Evolutionary conservation across 1,140 invertebrate genomes (phyloP).

Genomic region (Drosophila virilis): DNA sequence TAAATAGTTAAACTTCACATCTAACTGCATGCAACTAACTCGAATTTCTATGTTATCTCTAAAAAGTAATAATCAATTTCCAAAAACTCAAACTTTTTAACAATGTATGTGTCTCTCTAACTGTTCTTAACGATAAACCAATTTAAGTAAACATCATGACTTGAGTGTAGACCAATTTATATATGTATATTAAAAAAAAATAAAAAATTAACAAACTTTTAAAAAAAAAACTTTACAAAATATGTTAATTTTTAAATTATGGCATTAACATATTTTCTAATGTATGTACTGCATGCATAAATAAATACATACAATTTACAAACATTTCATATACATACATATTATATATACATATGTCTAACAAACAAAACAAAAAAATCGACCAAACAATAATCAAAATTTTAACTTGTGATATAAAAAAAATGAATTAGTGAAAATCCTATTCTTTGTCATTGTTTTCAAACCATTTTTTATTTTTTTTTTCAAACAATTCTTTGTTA

Average conservation of each 20-base stretch:
- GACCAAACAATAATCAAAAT: constrained; percentile 84
- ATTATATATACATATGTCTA: constrained; percentile 37
- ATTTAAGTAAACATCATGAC: constrained; percentile 65
- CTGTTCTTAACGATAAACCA: constrained; percentile 57
- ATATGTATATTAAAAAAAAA: constrained; percentile 35
- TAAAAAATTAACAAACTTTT: not conserved
- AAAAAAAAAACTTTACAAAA: constrained; percentile 36
- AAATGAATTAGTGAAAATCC: constrained; percentile 51
- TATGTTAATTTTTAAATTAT: constrained; percentile 58
- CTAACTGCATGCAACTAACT: constrained; percentile 73
- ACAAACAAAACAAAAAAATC: constrained; percentile 58
- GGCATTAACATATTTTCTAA: constrained; percentile 72
- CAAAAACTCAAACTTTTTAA: constrained; percentile 16
- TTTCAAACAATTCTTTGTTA: constrained; percentile 35
- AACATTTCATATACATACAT: constrained; percentile 42
- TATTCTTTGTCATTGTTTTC: constrained; percentile 52
- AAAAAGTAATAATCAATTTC: constrained; percentile 12
- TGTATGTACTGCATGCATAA: constrained; percentile 56
- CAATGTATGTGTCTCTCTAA: constrained; percentile 47
- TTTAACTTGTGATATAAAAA: constrained; percentile 83
- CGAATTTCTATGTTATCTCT: constrained; percentile 77
- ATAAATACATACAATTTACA: constrained; percentile 41
- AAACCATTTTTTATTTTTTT: constrained; percentile 4
- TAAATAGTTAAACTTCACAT: constrained; percentile 38
- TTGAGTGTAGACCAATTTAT: constrained; percentile 82